These are phyloP conservation scores for Drosophila pallidifrons DNA, from an alignment of 1,140 invertebrate species.

Conservation along the genomic window DNA sequence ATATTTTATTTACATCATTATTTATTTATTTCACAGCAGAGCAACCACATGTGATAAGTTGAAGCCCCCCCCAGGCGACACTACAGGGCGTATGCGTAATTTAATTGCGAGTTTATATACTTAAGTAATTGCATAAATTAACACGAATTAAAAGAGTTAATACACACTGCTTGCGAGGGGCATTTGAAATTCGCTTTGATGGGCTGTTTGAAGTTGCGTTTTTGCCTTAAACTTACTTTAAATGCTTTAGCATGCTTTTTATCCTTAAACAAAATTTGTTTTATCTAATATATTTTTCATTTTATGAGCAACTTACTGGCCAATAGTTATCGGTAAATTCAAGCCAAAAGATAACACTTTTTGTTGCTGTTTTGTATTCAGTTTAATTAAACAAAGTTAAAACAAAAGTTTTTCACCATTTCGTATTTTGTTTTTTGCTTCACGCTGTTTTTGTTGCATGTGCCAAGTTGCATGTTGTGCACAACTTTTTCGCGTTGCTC, in stretches of 20 bases:
- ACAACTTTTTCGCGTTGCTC: constrained; percentile 10
- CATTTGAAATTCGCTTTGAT: background rate
- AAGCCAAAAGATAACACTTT: background rate
- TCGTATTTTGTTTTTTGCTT: background rate
- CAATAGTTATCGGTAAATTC: background rate
- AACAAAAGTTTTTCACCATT: background rate
- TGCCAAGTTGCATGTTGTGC: constrained; percentile 7
- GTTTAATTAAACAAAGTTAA: constrained; percentile 22
- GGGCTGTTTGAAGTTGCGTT: background rate
- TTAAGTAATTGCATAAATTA: constrained; percentile 23
- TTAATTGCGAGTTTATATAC: constrained; percentile 10
- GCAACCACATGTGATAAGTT: background rate
- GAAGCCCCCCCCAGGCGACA: background rate
- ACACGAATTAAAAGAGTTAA: constrained; percentile 6
- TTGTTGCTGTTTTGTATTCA: background rate
- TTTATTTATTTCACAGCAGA: constrained; percentile 3
- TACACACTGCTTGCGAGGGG: background rate
- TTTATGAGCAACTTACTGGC: background rate
- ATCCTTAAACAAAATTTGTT: background rate
- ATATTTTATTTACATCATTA: background rate
- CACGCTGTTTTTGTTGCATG: background rate
- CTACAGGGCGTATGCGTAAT: constrained; percentile 10
- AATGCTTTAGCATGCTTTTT: background rate
- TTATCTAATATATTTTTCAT: background rate
- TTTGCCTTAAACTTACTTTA: background rate